These are phyloP conservation scores for Cavia porcellus DNA, from an alignment of 2,113 vertebrate genomes.

Conservation along the genomic window DNA sequence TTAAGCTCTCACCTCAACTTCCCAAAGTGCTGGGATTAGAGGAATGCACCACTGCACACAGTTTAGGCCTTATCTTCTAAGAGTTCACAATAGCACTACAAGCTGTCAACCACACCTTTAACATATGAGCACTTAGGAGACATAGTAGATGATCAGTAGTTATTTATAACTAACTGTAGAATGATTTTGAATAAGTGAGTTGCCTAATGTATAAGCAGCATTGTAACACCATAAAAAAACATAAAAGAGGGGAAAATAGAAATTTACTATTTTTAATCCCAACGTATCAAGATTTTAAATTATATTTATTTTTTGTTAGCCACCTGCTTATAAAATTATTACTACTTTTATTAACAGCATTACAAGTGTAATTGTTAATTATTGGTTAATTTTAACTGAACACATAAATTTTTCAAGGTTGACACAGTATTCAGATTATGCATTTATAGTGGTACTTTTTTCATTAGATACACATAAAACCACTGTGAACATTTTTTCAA, in stretches of 20 bases:
- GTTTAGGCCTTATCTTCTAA: not conserved
- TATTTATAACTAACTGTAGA: not conserved
- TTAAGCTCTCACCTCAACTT: not conserved
- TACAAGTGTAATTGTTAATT: not conserved
- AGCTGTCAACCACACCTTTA: not conserved
- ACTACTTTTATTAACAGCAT: not conserved
- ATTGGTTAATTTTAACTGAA: not conserved
- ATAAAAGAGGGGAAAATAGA: not conserved
- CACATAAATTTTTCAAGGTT: not conserved
- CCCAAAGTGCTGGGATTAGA: not conserved
- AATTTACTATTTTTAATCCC: not conserved
- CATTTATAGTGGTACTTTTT: not conserved
- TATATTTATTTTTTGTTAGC: not conserved
- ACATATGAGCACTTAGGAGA: not conserved
- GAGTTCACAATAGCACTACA: not conserved
- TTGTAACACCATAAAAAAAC: not conserved
- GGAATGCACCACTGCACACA: not conserved
- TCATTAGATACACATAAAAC: not conserved
- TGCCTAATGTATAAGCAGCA: not conserved
- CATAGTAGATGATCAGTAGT: not conserved
- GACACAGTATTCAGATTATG: not conserved
- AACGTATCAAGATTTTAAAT: not conserved
- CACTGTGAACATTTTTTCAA: not conserved
- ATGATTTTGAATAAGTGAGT: not conserved
- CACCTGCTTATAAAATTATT: not conserved